These are phyloP conservation scores for Ophion costatus DNA, from an alignment of 2,888 invertebrate genomes.

Conservation along the genomic window DNA sequence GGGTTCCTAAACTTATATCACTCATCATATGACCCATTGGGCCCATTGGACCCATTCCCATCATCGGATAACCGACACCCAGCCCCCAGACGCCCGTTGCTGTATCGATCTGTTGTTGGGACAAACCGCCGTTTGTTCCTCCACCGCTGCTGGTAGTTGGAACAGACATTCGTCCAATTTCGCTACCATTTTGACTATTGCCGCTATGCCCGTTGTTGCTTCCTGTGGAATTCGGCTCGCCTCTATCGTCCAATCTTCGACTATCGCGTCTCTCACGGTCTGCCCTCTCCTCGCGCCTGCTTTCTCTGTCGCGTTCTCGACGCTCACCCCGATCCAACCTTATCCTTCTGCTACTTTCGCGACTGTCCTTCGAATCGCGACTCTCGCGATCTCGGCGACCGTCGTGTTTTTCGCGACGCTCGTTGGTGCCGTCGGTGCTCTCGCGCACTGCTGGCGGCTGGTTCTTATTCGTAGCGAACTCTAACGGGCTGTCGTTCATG, in stretches of 20 bases:
- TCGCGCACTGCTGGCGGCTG: slow-evolving; percentile 85
- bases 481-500: slow-evolving; percentile 86
- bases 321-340: slow-evolving; percentile 81
- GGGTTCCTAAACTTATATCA: slow-evolving; percentile 80
- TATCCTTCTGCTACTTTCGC: slow-evolving; percentile 80
- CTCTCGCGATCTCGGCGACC: slow-evolving; percentile 83
- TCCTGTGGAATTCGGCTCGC: slow-evolving; percentile 69
- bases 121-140: slow-evolving; percentile 77
- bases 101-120: slow-evolving; percentile 77
- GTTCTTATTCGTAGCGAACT: slow-evolving; percentile 87
- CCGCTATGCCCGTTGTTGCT: slow-evolving; percentile 70
- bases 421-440: slow-evolving; percentile 76
- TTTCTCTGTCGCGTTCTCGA: slow-evolving; percentile 83
- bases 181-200: slow-evolving; percentile 81
- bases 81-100: slow-evolving; percentile 78
- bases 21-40: slow-evolving; percentile 82
- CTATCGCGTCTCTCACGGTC: slow-evolving; percentile 77
- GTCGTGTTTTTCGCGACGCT: slow-evolving; percentile 80
- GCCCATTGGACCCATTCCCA: slow-evolving; percentile 85
- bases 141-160: slow-evolving; percentile 79
- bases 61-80: slow-evolving; percentile 84
- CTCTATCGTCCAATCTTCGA: slow-evolving; percentile 66
- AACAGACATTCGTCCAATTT: slow-evolving; percentile 70
- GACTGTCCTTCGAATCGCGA: slow-evolving; percentile 80
- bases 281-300: slow-evolving; percentile 74